phyloP scores from a whole-genome alignment of 2,797 vertebrate genomes.

The Allobates femoralis region DNA sequence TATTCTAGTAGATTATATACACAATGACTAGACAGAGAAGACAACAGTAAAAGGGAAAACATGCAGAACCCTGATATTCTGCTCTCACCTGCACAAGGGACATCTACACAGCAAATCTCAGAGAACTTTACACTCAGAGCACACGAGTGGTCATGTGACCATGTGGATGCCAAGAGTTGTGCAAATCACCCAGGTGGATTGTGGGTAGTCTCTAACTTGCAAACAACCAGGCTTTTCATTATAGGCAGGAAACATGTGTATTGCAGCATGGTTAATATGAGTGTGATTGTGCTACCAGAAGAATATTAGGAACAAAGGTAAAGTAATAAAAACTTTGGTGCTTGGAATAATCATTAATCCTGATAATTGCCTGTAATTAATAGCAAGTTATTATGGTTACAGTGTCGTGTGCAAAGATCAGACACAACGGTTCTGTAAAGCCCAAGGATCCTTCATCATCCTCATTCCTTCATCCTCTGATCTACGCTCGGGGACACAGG shows the following conservation, averaged over 20 bases:
- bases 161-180: not conserved
- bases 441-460: too few relatives aligned
- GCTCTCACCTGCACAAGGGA: not conserved
- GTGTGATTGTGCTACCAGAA: not conserved
- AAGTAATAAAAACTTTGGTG: too few relatives aligned
- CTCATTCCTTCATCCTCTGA: too few relatives aligned
- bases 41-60: not conserved
- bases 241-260: not conserved
- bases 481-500: too few relatives aligned
- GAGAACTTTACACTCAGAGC: constrained; percentile 17
- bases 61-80: not conserved
- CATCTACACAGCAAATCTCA: not conserved
- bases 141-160: not conserved
- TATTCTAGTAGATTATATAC: not conserved
- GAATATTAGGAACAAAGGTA: not conserved
- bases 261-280: not conserved
- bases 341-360: too few relatives aligned
- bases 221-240: not conserved
- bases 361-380: too few relatives aligned
- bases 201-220: constrained; percentile 37
- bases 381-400: too few relatives aligned
- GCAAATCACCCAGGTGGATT: constrained; percentile 1
- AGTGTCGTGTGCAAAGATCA: too few relatives aligned
- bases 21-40: not conserved
- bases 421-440: too few relatives aligned